A percentile compares a stretch with the other conserved stretches of the same genome.
phyloP scores from a whole-genome alignment of 92 coral and sea anemone genomes.

The Epizoanthus illoricatus region DNA sequence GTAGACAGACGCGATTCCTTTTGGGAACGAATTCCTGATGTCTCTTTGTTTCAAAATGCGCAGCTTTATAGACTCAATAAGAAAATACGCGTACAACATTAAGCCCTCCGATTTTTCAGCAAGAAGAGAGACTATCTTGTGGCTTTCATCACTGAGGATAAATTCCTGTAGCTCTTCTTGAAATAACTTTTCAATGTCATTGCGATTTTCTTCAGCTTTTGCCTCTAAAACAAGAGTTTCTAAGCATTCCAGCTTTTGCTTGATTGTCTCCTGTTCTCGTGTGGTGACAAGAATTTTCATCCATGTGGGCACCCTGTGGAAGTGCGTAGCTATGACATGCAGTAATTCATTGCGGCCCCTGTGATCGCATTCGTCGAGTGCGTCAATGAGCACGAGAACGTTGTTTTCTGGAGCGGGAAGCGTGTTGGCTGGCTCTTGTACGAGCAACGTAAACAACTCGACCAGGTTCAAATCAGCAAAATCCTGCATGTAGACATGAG shows the following conservation, averaged over 20 bases:
- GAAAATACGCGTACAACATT: constrained; percentile 67
- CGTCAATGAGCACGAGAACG: constrained; percentile 59
- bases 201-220: constrained; percentile 44
- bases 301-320: constrained; percentile 64
- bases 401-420: constrained; percentile 51
- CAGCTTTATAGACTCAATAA: constrained; percentile 44
- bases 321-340: constrained; percentile 47
- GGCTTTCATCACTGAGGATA: constrained; percentile 21
- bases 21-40: constrained; percentile 46
- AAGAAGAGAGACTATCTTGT: constrained; percentile 21
- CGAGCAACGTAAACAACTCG: constrained; percentile 55
- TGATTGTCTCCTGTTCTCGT: constrained; percentile 51
- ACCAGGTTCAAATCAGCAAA: constrained; percentile 40
- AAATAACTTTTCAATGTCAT: constrained; percentile 54
- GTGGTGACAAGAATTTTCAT: constrained; percentile 65
- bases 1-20: constrained; percentile 61
- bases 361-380: constrained; percentile 65
- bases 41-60: constrained; percentile 6
- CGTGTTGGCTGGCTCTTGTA: constrained; percentile 62
- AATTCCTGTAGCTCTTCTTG: constrained; percentile 33
- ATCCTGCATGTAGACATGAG: constrained; percentile 40
- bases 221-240: constrained; percentile 46
- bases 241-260: constrained; percentile 26
- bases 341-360: constrained; percentile 45
- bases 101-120: constrained; percentile 67